These are phyloP conservation scores for Balearica regulorum DNA, from an alignment of 2,797 vertebrate species.

Conservation along the genomic window DNA sequence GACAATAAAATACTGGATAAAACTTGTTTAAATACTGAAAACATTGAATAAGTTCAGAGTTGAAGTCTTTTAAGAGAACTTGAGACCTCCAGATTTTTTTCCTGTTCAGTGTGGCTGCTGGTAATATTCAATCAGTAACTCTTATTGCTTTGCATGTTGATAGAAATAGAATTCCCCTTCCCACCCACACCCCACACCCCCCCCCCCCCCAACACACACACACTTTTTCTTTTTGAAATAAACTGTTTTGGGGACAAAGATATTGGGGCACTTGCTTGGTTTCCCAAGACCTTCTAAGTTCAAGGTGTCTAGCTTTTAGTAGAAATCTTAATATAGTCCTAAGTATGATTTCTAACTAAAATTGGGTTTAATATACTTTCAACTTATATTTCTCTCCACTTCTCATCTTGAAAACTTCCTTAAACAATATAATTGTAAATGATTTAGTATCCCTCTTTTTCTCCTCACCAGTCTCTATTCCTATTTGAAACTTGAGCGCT, in stretches of 20 bases:
- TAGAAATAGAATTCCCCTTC: neutral
- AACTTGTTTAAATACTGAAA: neutral
- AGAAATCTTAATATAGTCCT: neutral
- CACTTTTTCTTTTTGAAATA: neutral
- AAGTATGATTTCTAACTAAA: neutral
- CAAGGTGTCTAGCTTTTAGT: neutral
- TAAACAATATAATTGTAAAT: neutral
- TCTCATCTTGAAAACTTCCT: neutral
- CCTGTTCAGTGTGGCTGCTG: neutral
- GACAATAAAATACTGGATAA: neutral
- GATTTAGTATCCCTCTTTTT: neutral
- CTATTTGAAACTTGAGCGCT: neutral
- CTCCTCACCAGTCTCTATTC: neutral
- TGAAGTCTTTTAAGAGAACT: neutral
- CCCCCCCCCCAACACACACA: too few relatives aligned
- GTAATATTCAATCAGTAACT: neutral
- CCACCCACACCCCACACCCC: too few relatives aligned
- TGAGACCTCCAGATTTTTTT: neutral
- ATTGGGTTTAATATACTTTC: neutral
- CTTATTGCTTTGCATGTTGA: neutral
- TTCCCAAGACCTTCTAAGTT: neutral
- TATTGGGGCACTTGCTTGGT: neutral
- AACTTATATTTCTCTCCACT: neutral
- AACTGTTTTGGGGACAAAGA: neutral
- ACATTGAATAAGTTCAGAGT: neutral